These are phyloP conservation scores for Harpalus rufipes DNA, from an alignment of 2,888 invertebrate species.

Conservation along the genomic window DNA sequence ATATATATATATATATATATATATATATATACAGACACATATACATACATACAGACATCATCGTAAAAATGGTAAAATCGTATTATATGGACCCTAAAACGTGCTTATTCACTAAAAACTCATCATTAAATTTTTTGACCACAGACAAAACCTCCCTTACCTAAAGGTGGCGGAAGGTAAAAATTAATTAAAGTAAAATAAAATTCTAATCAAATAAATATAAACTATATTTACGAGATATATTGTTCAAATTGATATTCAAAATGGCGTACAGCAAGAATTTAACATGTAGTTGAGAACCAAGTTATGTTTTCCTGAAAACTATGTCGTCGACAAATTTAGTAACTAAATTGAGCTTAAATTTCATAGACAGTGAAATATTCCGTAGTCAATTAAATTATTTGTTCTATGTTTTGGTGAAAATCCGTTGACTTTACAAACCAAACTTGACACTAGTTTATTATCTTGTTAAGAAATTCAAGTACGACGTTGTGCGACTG, in stretches of 20 bases:
- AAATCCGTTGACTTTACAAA: slow-evolving; percentile 23
- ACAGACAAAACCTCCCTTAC: too few species aligned
- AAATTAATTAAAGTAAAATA: too few species aligned
- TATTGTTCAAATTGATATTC: background rate
- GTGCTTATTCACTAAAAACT: too few species aligned
- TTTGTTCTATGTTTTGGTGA: slow-evolving; percentile 25
- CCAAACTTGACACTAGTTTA: slow-evolving; percentile 43
- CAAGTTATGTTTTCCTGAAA: background rate
- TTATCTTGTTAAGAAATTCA: slow-evolving; percentile 45
- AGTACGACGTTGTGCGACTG: background rate
- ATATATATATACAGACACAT: too few species aligned
- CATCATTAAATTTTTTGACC: too few species aligned
- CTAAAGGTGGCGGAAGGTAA: too few species aligned
- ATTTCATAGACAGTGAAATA: slow-evolving; percentile 45
- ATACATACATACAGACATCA: too few species aligned
- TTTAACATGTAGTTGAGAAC: background rate
- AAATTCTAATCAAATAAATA: too few species aligned
- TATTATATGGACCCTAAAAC: too few species aligned
- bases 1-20: too few species aligned
- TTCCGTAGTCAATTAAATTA: slow-evolving; percentile 39
- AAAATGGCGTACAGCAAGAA: background rate
- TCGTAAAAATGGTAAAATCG: too few species aligned
- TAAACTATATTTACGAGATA: too few species aligned
- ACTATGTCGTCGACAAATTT: slow-evolving; percentile 16
- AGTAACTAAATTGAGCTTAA: slow-evolving; percentile 24